A percentile compares a stretch with the other conserved stretches of the same genome.
Evolutionary conservation across 2,888 invertebrate genomes (phyloP).

Genomic region (Agriopis marginaria): DNA sequence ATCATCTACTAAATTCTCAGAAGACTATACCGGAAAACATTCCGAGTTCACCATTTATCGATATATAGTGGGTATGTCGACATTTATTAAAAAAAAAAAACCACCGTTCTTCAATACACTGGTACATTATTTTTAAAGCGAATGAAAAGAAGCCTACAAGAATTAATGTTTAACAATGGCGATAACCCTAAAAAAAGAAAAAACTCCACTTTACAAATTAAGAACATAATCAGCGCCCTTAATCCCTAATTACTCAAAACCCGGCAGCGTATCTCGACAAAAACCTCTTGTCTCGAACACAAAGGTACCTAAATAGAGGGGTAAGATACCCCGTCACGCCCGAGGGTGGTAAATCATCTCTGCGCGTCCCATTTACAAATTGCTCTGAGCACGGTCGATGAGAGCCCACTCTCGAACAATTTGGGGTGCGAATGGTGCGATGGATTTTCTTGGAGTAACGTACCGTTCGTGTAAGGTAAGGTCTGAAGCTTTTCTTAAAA

Average conservation of each 20-base stretch:
- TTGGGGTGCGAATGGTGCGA: constrained; percentile 6
- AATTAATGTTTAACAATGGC: constrained; percentile 1
- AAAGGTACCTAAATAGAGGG: constrained; percentile 42
- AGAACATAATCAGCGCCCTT: constrained; percentile 31
- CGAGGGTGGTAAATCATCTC: constrained; percentile 59
- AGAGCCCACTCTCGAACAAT: constrained; percentile 52
- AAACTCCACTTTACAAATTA: constrained; percentile 30
- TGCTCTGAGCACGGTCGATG: constrained; percentile 69
- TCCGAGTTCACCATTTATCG: no score
- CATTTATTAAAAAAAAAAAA: neutral
- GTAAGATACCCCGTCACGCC: constrained; percentile 35
- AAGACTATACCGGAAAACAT: no score
- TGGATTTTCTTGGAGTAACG: constrained; percentile 14
- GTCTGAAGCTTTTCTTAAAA: constrained; percentile 1
- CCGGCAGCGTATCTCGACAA: constrained; percentile 34
- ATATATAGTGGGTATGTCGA: no score
- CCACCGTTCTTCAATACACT: neutral
- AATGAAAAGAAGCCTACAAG: neutral
- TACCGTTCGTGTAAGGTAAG: constrained; percentile 12
- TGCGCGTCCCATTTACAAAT: constrained; percentile 79
- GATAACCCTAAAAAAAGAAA: constrained; percentile 12
- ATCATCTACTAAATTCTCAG: no score
- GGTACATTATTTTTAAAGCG: neutral
- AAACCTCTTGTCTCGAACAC: constrained; percentile 39
- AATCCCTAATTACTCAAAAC: constrained; percentile 39